Percentiles rank a stretch among this genome's conserved stretches.
Conservation (phyloP, 2,888 invertebrate genomes). For the Drosophila anomalata region DNA sequence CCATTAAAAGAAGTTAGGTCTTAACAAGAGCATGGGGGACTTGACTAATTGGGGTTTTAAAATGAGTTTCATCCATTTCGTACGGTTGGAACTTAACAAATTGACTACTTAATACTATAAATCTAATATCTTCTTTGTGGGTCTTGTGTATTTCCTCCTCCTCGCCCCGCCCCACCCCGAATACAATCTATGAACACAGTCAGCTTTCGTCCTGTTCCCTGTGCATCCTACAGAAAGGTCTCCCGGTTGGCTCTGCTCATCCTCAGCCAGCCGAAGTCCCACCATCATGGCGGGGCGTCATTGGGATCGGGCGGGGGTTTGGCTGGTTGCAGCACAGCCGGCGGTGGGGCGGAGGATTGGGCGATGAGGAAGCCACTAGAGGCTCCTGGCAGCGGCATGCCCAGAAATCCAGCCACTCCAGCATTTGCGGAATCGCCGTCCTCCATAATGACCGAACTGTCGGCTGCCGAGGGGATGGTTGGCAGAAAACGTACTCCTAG, state of each 20-base stretch:
- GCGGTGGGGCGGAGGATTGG: constrained; percentile 34
- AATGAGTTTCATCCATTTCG: constrained; percentile 3
- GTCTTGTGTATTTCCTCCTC: constrained; percentile 8
- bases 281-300: constrained; percentile 81
- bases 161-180: constrained; percentile 26
- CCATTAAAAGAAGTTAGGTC: not conserved
- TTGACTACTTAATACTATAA: constrained; percentile 75
- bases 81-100: constrained; percentile 51
- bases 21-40: not conserved
- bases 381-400: constrained; percentile 61
- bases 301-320: constrained; percentile 67
- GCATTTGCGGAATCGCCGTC: constrained; percentile 85
- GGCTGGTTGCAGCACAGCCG: constrained; percentile 55
- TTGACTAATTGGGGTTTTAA: constrained; percentile 1
- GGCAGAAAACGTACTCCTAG: constrained; percentile 87
- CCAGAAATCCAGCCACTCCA: constrained; percentile 51
- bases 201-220: constrained; percentile 62
- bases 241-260: constrained; percentile 49
- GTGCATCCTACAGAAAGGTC: constrained; percentile 68
- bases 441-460: constrained; percentile 88
- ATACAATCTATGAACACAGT: constrained; percentile 76
- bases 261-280: constrained; percentile 38
- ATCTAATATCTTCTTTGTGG: constrained; percentile 14
- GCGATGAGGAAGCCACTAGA: constrained; percentile 67
- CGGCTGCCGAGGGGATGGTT: constrained; percentile 90